These are phyloP conservation scores for Craseonycteris thonglongyai DNA, from an alignment of 2,113 vertebrate species.

Conservation along the genomic window DNA sequence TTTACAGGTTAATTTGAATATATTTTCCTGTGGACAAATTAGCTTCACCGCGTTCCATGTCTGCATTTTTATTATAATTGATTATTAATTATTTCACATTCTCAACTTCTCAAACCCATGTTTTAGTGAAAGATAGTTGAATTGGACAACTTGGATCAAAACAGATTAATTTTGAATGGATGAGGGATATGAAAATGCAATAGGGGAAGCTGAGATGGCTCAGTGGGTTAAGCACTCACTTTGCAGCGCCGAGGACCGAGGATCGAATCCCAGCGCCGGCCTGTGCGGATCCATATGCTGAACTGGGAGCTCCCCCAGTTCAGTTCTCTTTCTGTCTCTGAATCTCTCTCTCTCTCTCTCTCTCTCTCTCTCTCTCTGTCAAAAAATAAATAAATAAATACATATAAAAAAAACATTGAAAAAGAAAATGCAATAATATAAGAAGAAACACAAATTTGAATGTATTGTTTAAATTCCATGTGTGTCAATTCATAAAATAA, in stretches of 20 bases:
- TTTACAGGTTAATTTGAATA: neutral
- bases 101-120: neutral
- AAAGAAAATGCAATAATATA: too few species aligned
- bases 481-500: neutral
- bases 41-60: neutral
- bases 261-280: too few species aligned
- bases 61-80: neutral
- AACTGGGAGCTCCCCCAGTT: too few species aligned
- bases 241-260: too few species aligned
- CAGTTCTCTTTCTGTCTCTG: too few species aligned
- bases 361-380: too few species aligned
- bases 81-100: neutral
- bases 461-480: neutral
- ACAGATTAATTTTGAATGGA: neutral
- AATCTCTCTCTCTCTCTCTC: too few species aligned
- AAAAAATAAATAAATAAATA: too few species aligned
- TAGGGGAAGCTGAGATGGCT: too few species aligned
- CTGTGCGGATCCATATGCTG: too few species aligned
- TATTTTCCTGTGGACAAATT: neutral
- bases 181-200: neutral
- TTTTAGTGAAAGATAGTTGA: neutral
- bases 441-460: neutral
- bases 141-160: neutral
- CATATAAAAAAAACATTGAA: too few species aligned
- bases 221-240: too few species aligned